Conservation (phyloP, 1,140 invertebrate genomes). For the Heliconius himera region DNA sequence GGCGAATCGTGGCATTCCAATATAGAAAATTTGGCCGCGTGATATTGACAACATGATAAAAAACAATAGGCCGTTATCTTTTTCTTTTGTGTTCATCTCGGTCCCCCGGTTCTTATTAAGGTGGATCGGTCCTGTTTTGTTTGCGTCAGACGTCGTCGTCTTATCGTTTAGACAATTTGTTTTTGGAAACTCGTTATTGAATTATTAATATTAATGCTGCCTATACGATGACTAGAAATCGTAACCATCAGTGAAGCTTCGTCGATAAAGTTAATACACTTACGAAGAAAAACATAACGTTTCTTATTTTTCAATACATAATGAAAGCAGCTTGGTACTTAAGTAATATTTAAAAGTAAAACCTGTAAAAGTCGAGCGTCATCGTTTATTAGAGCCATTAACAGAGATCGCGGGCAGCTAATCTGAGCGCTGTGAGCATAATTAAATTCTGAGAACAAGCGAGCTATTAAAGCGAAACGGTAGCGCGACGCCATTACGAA, state of each 20-base stretch:
- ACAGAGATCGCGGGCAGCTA: conserved; percentile 73
- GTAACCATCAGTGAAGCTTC: background rate
- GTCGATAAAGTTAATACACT: background rate
- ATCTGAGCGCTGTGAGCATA: conserved; percentile 69
- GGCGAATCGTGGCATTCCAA: conserved; percentile 81
- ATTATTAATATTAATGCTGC: conserved; percentile 62
- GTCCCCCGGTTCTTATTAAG: conserved; percentile 76
- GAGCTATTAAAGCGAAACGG: conserved; percentile 78
- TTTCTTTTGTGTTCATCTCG: conserved; percentile 80
- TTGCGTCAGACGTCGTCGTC: conserved; percentile 66
- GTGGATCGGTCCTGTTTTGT: conserved; percentile 69
- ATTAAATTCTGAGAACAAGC: conserved; percentile 80
- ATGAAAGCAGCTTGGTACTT: background rate
- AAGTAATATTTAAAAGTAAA: conserved; percentile 41
- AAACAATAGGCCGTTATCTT: conserved; percentile 78
- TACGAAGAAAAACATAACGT: background rate
- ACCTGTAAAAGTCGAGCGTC: conserved; percentile 59
- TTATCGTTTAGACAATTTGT: conserved; percentile 80
- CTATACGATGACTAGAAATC: conserved; percentile 9
- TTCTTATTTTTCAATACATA: conserved; percentile 9
- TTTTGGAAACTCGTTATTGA: conserved; percentile 73
- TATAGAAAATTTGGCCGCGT: conserved; percentile 81
- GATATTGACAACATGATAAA: conserved; percentile 82
- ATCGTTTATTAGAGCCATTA: conserved; percentile 77
- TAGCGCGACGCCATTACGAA: conserved; percentile 77